Conservation (phyloP, 2,113 vertebrate genomes). For the Platysteira castanea region DNA sequence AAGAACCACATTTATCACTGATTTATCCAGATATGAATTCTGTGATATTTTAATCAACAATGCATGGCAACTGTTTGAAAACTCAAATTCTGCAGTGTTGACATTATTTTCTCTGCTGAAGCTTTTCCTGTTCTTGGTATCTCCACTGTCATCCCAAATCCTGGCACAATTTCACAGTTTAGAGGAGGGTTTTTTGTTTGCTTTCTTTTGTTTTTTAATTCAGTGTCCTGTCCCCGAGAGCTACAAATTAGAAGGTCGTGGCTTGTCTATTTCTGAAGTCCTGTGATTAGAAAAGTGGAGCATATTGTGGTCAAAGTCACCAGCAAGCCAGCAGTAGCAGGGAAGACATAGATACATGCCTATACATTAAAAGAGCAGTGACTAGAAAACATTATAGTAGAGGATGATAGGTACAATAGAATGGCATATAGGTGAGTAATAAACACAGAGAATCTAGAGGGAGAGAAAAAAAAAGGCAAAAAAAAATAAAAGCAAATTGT, state of each 20-base stretch:
- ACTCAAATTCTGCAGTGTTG: not conserved
- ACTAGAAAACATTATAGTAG: not conserved
- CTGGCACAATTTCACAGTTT: not conserved
- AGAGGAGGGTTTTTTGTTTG: not conserved
- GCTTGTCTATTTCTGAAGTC: not conserved
- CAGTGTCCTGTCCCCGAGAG: not conserved
- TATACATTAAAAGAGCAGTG: not conserved
- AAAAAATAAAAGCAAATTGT: not conserved
- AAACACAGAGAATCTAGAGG: not conserved
- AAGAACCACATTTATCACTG: not conserved
- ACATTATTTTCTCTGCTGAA: not conserved
- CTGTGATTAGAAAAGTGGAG: not conserved
- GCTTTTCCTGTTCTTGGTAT: not conserved
- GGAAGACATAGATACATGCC: not conserved
- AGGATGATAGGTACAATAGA: not conserved
- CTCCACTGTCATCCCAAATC: not conserved
- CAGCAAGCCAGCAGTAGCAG: not conserved
- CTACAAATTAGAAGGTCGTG: not conserved
- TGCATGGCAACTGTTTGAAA: not conserved
- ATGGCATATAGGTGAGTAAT: not conserved
- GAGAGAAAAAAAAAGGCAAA: not conserved
- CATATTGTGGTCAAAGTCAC: not conserved
- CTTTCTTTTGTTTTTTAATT: not conserved
- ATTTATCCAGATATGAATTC: not conserved
- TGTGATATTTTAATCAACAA: not conserved